Evolutionary conservation across 1,140 invertebrate genomes (phyloP).

Genomic region (Drosophila erecta): DNA sequence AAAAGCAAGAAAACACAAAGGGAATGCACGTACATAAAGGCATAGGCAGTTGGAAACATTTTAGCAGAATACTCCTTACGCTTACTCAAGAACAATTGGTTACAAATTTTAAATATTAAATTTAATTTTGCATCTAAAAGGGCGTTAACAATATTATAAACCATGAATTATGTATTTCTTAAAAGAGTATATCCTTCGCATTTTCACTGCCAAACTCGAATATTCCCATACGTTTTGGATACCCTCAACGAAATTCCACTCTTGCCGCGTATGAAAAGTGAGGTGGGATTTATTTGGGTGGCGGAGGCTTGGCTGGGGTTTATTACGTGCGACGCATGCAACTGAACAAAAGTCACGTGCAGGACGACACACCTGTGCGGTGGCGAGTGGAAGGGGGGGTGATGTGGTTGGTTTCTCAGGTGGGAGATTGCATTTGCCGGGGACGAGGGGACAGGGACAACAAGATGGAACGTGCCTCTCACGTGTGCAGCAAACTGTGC

Average conservation of each 20-base stretch:
- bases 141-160: no score
- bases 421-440: slow-evolving; percentile 44
- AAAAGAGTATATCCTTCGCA: no score
- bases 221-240: no score
- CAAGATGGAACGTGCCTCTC: slow-evolving; percentile 68
- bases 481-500: slow-evolving; percentile 67
- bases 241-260: not conserved
- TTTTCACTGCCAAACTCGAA: no score
- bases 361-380: slow-evolving; percentile 33
- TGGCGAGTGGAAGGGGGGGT: not conserved
- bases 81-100: no score
- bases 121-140: no score
- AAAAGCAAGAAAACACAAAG: slow-evolving; percentile 4
- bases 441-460: not conserved
- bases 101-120: no score
- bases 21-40: slow-evolving; percentile 1
- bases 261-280: slow-evolving; percentile 23
- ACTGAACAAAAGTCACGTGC: slow-evolving; percentile 81
- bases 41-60: not conserved
- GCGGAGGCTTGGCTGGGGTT: slow-evolving; percentile 40
- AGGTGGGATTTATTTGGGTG: slow-evolving; percentile 13
- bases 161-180: no score
- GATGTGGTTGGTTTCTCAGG: slow-evolving; percentile 10
- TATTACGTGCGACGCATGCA: slow-evolving; percentile 77
- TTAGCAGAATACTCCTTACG: not conserved